phyloP scores from a whole-genome alignment of 2,797 vertebrate species.

The Oreortyx pictus region DNA sequence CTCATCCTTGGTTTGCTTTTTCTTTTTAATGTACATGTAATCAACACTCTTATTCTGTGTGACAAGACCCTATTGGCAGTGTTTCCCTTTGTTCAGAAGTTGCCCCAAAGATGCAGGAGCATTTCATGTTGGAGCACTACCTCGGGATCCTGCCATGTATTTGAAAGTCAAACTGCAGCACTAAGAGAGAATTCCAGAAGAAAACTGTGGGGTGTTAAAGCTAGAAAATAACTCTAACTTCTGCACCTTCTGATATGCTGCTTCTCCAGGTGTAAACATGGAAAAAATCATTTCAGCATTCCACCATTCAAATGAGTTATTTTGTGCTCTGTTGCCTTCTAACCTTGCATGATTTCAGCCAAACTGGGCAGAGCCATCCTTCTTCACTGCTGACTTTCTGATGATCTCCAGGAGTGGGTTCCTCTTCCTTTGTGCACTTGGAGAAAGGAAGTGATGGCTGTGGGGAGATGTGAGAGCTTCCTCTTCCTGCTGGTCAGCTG shows the following conservation, averaged over 20 bases:
- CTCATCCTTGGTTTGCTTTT: background rate
- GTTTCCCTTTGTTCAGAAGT: background rate
- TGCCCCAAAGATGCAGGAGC: background rate
- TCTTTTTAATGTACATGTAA: background rate
- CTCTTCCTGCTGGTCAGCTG: constrained; percentile 63
- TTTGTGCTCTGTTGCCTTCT: background rate
- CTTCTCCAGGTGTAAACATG: background rate
- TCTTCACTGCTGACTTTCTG: background rate
- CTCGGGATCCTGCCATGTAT: background rate
- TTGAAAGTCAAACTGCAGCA: background rate
- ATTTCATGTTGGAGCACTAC: background rate
- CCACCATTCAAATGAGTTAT: background rate
- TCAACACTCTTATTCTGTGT: background rate
- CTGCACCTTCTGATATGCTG: background rate
- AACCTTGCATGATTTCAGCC: background rate
- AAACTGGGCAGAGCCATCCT: background rate
- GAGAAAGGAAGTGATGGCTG: background rate
- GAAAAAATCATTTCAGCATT: background rate
- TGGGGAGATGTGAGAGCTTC: constrained; percentile 12
- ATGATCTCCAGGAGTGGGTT: background rate
- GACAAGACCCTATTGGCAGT: background rate
- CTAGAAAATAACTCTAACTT: accelerated
- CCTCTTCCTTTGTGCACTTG: background rate
- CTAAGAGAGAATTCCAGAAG: background rate
- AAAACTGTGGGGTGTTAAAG: background rate